These are phyloP conservation scores for Pluvianellus socialis DNA, from an alignment of 2,113 vertebrate genomes.

Conservation along the genomic window DNA sequence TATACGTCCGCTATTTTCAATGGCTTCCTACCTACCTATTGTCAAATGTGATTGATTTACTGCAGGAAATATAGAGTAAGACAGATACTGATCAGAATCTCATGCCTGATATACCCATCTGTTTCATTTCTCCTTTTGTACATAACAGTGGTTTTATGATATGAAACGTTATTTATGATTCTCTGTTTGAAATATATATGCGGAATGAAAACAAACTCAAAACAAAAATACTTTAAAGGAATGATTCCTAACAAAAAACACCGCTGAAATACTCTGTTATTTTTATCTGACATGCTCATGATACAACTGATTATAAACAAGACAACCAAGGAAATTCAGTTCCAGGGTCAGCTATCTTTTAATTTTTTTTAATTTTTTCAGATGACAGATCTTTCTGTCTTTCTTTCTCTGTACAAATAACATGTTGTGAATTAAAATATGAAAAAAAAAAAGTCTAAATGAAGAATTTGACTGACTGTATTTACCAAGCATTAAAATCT, in stretches of 20 bases:
- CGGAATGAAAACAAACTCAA: background rate
- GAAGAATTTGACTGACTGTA: background rate
- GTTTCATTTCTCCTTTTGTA: background rate
- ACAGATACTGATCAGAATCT: background rate
- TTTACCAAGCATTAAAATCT: background rate
- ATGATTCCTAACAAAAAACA: background rate
- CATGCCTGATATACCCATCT: background rate
- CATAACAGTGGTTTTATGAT: background rate
- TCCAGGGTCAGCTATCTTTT: background rate
- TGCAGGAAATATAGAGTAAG: background rate
- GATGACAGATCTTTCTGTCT: background rate
- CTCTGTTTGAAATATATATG: background rate
- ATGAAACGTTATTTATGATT: background rate
- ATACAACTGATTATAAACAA: background rate
- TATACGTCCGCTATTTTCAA: background rate
- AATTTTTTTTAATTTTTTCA: background rate
- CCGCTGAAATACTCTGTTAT: background rate
- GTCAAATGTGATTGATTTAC: background rate
- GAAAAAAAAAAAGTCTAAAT: constrained; percentile 5
- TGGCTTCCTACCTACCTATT: background rate
- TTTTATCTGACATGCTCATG: constrained; percentile 7
- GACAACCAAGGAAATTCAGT: background rate
- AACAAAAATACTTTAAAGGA: background rate
- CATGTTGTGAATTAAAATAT: background rate
- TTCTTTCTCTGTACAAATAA: background rate